A percentile compares a stretch with the other conserved stretches of the same genome.
These are phyloP conservation scores for Cynaeus angustus DNA, from an alignment of 2,888 invertebrate species.

Conservation along the genomic window DNA sequence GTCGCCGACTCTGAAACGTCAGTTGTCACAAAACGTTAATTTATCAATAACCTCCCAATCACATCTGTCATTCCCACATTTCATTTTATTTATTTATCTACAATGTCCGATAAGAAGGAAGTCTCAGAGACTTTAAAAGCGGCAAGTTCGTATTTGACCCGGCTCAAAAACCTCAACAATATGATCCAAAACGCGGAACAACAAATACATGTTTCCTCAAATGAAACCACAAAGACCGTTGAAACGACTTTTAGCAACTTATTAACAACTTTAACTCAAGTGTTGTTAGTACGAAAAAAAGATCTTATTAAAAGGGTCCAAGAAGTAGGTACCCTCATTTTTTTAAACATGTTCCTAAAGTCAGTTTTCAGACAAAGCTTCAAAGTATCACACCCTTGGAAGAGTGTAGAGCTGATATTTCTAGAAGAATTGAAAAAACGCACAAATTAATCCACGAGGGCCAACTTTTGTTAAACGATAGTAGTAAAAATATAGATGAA, in stretches of 20 bases:
- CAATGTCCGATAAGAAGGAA: conserved; percentile 59
- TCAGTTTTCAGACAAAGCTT: conserved; percentile 58
- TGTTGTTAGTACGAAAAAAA: conserved; percentile 61
- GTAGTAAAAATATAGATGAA: conserved; percentile 56
- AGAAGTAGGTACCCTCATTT: conserved; percentile 52
- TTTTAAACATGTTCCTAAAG: not conserved
- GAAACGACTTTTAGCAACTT: conserved; percentile 62
- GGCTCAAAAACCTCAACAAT: conserved; percentile 60
- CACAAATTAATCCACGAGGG: conserved; percentile 63
- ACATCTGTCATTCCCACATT: not conserved
- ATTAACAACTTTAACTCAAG: conserved; percentile 56
- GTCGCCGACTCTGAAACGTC: not conserved
- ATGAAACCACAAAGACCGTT: conserved; percentile 64
- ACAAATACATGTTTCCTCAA: conserved; percentile 64
- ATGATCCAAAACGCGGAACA: conserved; percentile 62
- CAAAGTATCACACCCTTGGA: conserved; percentile 69
- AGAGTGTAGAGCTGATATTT: conserved; percentile 69
- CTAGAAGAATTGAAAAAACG: conserved; percentile 67
- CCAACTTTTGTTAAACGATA: conserved; percentile 57
- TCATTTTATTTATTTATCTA: conserved; percentile 2
- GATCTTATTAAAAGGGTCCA: conserved; percentile 59
- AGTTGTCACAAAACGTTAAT: not conserved
- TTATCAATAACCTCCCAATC: not conserved
- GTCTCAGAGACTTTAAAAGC: conserved; percentile 63
- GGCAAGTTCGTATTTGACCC: conserved; percentile 62